Evolutionary conservation across 2,113 vertebrate species (phyloP).

Genomic region (Lepus europaeus): DNA sequence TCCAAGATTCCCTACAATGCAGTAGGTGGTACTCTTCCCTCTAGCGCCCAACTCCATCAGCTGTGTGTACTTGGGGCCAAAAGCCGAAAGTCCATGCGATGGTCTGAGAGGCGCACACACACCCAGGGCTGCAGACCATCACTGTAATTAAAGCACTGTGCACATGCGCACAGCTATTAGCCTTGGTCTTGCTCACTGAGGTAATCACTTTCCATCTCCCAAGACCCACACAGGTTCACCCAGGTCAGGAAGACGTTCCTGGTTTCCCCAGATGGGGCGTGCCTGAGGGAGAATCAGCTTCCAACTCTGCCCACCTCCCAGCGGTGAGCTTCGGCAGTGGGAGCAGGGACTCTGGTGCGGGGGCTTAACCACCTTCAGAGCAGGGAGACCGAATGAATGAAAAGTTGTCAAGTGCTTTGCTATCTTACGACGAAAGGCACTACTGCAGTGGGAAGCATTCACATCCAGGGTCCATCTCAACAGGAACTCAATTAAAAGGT

Average conservation of each 20-base stretch:
- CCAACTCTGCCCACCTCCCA: not conserved
- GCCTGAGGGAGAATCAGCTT: not conserved
- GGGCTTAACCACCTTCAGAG: not conserved
- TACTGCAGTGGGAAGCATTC: not conserved
- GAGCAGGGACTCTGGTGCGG: not conserved
- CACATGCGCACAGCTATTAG: not conserved
- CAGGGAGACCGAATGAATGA: not conserved
- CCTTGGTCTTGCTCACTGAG: not conserved
- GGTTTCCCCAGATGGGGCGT: slow-evolving; percentile 6
- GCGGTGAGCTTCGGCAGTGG: not conserved
- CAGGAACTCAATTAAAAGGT: slow-evolving; percentile 65
- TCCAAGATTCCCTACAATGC: slow-evolving; percentile 25
- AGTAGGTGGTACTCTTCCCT: slow-evolving; percentile 62
- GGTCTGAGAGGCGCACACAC: not conserved
- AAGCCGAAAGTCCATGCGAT: not conserved
- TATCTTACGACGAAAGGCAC: slow-evolving; percentile 28
- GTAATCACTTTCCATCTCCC: not conserved
- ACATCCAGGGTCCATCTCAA: not conserved
- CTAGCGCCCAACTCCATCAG: not conserved
- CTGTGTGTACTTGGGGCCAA: not conserved
- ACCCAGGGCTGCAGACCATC: not conserved
- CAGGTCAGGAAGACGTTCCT: not conserved
- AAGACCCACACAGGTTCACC: slow-evolving; percentile 28
- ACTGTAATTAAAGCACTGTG: not conserved
- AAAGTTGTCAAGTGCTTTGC: slow-evolving; percentile 38